These are phyloP conservation scores for Pangasius krempfi DNA, from an alignment of 2,797 vertebrate species.

Conservation along the genomic window DNA sequence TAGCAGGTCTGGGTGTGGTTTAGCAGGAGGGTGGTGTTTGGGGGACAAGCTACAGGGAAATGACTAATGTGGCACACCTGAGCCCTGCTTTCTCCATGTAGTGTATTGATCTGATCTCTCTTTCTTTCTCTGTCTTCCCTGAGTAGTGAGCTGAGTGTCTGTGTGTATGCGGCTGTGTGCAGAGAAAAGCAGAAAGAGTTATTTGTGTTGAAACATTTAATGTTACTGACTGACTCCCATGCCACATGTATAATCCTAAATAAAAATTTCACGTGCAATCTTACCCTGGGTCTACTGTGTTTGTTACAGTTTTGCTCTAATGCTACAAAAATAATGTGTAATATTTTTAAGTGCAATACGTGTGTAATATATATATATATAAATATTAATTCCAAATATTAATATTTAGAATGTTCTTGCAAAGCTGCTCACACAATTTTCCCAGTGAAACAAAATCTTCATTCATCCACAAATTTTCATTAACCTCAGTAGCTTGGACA, in stretches of 20 bases:
- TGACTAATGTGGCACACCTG: neutral
- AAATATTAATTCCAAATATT: too few relatives aligned
- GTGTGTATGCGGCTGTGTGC: neutral
- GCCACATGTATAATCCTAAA: neutral
- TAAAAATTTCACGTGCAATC: neutral
- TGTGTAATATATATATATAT: too few relatives aligned
- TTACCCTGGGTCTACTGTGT: neutral
- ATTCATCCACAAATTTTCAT: neutral
- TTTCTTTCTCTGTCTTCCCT: neutral
- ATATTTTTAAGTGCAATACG: too few relatives aligned
- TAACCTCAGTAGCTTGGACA: neutral
- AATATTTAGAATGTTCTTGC: neutral
- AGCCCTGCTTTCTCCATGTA: neutral
- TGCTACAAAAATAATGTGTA: neutral
- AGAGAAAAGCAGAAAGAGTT: neutral
- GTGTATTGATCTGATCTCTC: neutral
- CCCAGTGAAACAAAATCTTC: neutral
- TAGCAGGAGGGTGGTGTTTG: neutral
- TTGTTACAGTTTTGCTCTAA: neutral
- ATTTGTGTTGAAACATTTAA: neutral
- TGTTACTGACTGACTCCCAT: neutral
- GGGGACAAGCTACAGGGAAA: neutral
- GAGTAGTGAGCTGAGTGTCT: neutral
- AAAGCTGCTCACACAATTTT: neutral
- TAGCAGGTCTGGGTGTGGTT: neutral